A percentile compares a stretch with the other conserved stretches of the same genome.
Conservation (phyloP, 2,797 vertebrate species). For the Manis pentadactyla region DNA sequence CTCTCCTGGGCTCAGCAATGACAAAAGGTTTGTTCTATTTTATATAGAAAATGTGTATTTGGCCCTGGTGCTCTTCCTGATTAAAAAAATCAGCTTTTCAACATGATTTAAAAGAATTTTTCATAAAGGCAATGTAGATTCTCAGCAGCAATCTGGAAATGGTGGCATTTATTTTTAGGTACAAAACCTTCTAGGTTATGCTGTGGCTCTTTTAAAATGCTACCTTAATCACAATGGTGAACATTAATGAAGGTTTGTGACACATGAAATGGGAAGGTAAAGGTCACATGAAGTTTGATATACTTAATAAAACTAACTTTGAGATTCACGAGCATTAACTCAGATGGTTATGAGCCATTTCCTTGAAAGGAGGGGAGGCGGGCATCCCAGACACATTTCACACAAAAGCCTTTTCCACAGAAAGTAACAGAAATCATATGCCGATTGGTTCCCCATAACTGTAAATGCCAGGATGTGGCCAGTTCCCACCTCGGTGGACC, state of each 20-base stretch:
- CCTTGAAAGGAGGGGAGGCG: slow-evolving; percentile 55
- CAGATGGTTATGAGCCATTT: slow-evolving; percentile 70
- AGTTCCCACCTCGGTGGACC: slow-evolving; percentile 72
- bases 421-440: slow-evolving; percentile 77
- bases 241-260: slow-evolving; percentile 72
- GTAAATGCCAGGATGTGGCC: slow-evolving; percentile 78
- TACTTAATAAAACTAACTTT: slow-evolving; percentile 71
- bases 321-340: slow-evolving; percentile 68
- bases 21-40: background rate
- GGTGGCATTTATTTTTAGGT: background rate
- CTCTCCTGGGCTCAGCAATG: background rate
- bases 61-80: slow-evolving; percentile 37
- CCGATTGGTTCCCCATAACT: slow-evolving; percentile 73
- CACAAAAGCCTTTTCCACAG: slow-evolving; percentile 68
- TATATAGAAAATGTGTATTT: slow-evolving; percentile 1
- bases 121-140: slow-evolving; percentile 5
- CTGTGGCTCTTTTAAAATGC: slow-evolving; percentile 61
- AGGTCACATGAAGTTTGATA: slow-evolving; percentile 64
- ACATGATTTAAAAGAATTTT: background rate
- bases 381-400: slow-evolving; percentile 69
- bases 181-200: slow-evolving; percentile 58
- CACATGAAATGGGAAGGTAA: slow-evolving; percentile 81
- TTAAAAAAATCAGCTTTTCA: slow-evolving; percentile 56
- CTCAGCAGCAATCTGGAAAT: slow-evolving; percentile 33
- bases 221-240: slow-evolving; percentile 75